Base-by-base conservation (phyloP, 2,797 vertebrate species). In the Otolemur crassicaudatus region DNA sequence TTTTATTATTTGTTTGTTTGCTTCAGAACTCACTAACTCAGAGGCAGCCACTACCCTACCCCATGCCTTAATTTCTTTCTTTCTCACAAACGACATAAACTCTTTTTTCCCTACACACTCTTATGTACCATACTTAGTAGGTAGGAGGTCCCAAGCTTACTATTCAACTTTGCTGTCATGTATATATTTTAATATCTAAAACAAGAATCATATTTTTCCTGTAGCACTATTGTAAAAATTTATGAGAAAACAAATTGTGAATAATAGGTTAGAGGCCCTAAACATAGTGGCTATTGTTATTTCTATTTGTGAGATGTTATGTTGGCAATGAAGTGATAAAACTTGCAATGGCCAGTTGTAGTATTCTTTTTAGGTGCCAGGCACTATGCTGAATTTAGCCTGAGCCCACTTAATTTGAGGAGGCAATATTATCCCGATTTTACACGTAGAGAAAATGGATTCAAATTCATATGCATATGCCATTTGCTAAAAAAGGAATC, bases 301-400 rank as follows among this genome's bases (percentile, higher is more conserved):
- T 84, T 95, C 43, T 90, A 31, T 67, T 56, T 90, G 49, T 92
- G 27, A 67, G 31, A 83, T 79, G 40, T 40, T 61, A 67, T 77
- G 5, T 20, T 87, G 58, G 12, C 53, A 82, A 13, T 53, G 4
- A 75, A 72, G 9, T 88, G 60, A 65, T 81, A 23, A 73, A 90
- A 69, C 22, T 9, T 67, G 53, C 4, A 40, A 20, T 17, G 49
- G 23, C 37, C 19, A 27, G 46, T 75, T 19, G n/a, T 75, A 53
- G 20, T 75, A 23, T 63, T 25, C 37, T 60, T 67, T 11, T 6
- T 20, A 22, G 19, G 9, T 46, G 20, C 60, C 3, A 79, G 20
- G 65, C 25, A 73, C 31, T 53, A 2, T 53, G 63, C 1, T 43
- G 70, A 65, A 80, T 81, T 56, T n/a, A 60, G 76, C 37, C 6